A percentile compares a stretch with the other conserved stretches of the same genome.
Evolutionary conservation across 2,113 vertebrate species (phyloP).

Genomic region (Seriola aureovittata): DNA sequence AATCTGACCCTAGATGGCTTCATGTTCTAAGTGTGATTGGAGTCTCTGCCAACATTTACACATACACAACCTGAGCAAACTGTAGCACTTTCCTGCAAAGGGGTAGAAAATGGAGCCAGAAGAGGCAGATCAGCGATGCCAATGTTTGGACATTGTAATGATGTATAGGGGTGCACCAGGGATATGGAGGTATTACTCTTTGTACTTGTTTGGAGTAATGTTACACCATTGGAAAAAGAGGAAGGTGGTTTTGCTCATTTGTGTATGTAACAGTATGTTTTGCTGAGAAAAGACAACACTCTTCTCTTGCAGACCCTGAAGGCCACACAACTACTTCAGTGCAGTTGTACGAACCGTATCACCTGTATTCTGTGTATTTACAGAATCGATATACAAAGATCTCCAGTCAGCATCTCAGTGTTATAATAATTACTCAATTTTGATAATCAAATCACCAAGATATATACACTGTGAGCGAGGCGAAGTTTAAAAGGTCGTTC

Average conservation of each 20-base stretch:
- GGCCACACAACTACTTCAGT: background rate
- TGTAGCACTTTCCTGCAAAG: conserved; percentile 14
- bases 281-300: background rate
- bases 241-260: background rate
- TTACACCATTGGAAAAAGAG: background rate
- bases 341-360: background rate
- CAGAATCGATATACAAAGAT: conserved; percentile 38
- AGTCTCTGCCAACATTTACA: background rate
- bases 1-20: background rate
- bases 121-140: background rate
- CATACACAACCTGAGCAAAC: conserved; percentile 9
- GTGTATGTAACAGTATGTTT: background rate
- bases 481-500: background rate
- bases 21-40: too few relatives aligned
- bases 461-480: background rate
- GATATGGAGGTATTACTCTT: background rate
- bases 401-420: background rate
- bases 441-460: background rate
- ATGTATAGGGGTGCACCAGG: background rate
- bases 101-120: background rate
- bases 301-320: too few relatives aligned
- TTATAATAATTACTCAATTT: conserved; percentile 2
- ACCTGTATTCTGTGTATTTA: conserved; percentile 38
- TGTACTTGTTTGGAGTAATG: background rate
- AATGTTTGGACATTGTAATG: background rate